Conservation (phyloP, 30 jellyfish, hydroid and myxozoan genomes). For the Aurelia aurita complex sp. Pacific region DNA sequence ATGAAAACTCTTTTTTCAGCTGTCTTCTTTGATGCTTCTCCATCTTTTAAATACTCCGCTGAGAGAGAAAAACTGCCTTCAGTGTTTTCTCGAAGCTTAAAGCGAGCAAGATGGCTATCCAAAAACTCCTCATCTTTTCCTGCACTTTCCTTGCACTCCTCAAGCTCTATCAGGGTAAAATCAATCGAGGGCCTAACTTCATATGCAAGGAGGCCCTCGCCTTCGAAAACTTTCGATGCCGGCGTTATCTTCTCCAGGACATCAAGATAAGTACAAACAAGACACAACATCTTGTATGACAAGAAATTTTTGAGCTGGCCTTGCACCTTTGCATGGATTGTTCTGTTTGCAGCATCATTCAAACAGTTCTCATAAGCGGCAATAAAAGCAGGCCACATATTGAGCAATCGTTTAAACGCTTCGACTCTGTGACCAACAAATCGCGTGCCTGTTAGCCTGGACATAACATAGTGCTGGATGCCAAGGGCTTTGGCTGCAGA, state of each 20-base stretch:
- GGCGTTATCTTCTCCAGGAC: conserved; percentile 3
- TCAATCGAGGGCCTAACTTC: conserved; percentile 41
- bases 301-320: conserved; percentile 26
- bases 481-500: conserved; percentile 35
- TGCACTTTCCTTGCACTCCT: conserved; percentile 35
- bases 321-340: conserved; percentile 7
- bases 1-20: too few species aligned
- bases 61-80: too few species aligned
- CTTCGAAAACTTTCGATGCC: conserved; percentile 53
- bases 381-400: conserved; percentile 74
- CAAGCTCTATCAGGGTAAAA: background rate
- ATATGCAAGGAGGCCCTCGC: conserved; percentile 48
- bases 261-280: conserved; percentile 45
- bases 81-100: too few species aligned
- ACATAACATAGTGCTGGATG: conserved; percentile 45
- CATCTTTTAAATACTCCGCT: too few species aligned
- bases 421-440: conserved; percentile 69
- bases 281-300: conserved; percentile 11
- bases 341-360: conserved; percentile 2
- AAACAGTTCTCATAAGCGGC: conserved; percentile 66
- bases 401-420: conserved; percentile 58
- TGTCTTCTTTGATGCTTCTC: too few species aligned
- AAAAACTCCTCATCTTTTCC: too few species aligned
- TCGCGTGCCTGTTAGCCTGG: conserved; percentile 69
- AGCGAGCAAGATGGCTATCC: too few species aligned